These are phyloP conservation scores for Corythoichthys intestinalis DNA, from an alignment of 2,113 vertebrate species.

Conservation along the genomic window DNA sequence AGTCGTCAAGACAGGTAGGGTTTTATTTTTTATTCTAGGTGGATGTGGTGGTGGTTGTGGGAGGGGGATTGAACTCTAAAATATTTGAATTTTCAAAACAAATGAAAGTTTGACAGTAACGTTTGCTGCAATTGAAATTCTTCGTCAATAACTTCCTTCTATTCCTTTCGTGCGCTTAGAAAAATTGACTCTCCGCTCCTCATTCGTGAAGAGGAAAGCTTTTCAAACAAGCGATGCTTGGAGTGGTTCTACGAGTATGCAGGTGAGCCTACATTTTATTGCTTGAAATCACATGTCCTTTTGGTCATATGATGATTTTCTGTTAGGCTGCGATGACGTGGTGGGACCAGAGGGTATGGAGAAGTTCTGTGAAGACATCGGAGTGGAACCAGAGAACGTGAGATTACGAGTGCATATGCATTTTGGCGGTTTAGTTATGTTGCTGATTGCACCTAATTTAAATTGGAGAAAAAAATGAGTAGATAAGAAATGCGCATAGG, in stretches of 20 bases:
- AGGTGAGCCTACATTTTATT: constrained; percentile 68
- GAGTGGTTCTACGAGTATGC: constrained; percentile 99
- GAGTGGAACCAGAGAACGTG: constrained; percentile 98
- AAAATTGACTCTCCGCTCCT: constrained; percentile 90
- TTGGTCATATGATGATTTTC: not conserved
- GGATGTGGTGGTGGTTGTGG: too few species aligned
- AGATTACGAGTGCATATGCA: constrained; percentile 31
- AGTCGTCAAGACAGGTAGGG: constrained; percentile 94
- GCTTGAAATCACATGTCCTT: not conserved
- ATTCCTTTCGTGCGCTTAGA: constrained; percentile 72
- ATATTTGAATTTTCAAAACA: not conserved
- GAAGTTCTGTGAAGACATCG: constrained; percentile 99
- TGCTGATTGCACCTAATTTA: too few species aligned
- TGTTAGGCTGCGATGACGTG: constrained; percentile 86
- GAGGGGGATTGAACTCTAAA: too few species aligned
- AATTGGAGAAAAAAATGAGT: too few species aligned
- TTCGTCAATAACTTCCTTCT: not conserved
- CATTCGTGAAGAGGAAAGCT: constrained; percentile 90
- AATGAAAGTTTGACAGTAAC: not conserved
- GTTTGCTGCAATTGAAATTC: too few species aligned
- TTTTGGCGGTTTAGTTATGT: too few species aligned
- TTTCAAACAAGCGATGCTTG: constrained; percentile 95
- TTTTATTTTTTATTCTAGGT: not conserved
- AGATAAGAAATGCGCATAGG: too few species aligned
- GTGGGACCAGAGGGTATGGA: constrained; percentile 98